phyloP scores from a whole-genome alignment of 2,797 vertebrate genomes.

The Anomalospiza imberbis region DNA sequence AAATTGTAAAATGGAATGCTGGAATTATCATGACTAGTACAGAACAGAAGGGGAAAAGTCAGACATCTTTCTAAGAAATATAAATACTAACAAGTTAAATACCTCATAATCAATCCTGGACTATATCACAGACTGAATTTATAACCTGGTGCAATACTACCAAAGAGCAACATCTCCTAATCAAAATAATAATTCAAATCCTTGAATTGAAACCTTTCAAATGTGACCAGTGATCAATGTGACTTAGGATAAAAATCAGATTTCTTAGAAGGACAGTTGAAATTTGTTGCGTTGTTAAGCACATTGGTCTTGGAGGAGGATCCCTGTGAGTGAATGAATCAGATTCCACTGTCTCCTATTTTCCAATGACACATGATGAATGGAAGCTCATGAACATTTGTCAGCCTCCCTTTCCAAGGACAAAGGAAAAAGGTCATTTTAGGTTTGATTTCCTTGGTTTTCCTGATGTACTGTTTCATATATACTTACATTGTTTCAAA shows the following conservation, averaged over 20 bases:
- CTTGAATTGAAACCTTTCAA: background rate
- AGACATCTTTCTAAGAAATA: background rate
- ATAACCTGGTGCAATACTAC: background rate
- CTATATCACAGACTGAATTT: background rate
- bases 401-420: background rate
- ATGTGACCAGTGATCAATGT: background rate
- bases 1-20: background rate
- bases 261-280: background rate
- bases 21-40: background rate
- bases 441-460: background rate
- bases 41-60: background rate
- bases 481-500: background rate
- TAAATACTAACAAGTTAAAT: background rate
- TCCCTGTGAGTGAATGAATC: background rate
- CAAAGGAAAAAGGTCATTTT: background rate
- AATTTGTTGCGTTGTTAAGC: background rate
- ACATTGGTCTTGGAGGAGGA: background rate
- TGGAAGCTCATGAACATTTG: background rate
- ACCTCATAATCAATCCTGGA: background rate
- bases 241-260: background rate
- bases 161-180: background rate
- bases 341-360: background rate
- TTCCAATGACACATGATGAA: background rate
- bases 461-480: background rate
- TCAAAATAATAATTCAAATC: background rate